Conservation (phyloP, 2,797 vertebrate species). For the Odontamblyopus lacepedii region DNA sequence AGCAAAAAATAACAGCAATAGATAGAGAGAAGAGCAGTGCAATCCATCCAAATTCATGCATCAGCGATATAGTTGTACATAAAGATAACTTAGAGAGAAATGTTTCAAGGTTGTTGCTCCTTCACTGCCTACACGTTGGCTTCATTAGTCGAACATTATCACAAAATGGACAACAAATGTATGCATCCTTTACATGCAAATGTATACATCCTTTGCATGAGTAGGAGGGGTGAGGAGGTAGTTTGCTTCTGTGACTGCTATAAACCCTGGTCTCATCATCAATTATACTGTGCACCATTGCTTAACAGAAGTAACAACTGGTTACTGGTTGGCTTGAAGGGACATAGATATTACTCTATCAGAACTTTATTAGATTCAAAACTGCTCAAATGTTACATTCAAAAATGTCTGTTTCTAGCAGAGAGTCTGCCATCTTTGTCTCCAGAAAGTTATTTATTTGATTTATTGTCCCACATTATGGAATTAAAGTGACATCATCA, state of each 20-base stretch:
- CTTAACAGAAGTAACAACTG: no score
- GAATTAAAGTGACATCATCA: no score
- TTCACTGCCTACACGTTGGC: background rate
- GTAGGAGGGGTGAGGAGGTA: background rate
- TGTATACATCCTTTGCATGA: background rate
- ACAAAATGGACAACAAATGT: background rate
- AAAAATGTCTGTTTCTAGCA: no score
- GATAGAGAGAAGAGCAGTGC: no score
- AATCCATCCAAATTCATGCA: background rate
- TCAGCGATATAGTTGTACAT: background rate
- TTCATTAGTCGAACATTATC: background rate
- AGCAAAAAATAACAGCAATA: no score
- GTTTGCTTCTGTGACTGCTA: background rate
- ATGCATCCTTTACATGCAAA: background rate
- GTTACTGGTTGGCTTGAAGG: no score
- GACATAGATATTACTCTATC: no score
- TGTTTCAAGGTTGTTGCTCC: background rate
- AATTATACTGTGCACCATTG: background rate
- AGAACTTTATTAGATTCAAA: no score
- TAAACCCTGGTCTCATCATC: background rate
- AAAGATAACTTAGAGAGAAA: background rate
- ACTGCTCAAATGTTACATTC: no score
- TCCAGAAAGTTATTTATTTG: no score
- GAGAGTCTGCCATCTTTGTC: no score
- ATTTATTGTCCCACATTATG: no score